Evolutionary conservation across 2,113 vertebrate species (phyloP), one percentile per base, ranked within the genome.

Genomic region (Barnardius zonarius): DNA sequence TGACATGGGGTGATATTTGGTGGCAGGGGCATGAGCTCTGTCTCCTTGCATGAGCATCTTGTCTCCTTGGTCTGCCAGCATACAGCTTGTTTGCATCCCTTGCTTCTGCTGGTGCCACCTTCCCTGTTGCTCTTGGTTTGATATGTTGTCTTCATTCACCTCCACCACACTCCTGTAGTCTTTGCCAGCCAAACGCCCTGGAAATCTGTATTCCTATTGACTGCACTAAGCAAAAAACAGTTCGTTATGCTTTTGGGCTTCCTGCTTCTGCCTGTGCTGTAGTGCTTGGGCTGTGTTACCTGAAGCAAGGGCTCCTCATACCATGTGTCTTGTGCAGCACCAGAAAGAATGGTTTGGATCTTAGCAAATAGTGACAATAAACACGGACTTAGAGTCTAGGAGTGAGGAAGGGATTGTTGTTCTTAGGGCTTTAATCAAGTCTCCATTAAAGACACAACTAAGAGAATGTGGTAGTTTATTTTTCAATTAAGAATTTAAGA

Each of bases 331-430:
- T 69, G 24, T 25, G 25, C 44, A 78, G 9, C 14, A 66, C 35
- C 27, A 54, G 33, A 33, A 66, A 44, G 19, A 79, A 41, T 48
- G 13, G 44, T 83, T 82, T 66, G 20, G 7, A 64, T 76, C 48
- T 76, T 82, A 28, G 28, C 39, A 81, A 70, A 14, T 31, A 69
- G 35, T 22, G 66, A 9, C 31, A 15, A 7, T 75, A 61, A 81
- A 79, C 0, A 1, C 1, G 1, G 27, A 18, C 27, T 76, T 77
- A 13, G 11, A 73, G 35, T 79, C 13, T 11, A 28, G 43, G 10
- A 52, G 6, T 52, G 67, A 67, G 22, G 44, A 85, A 48, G n/a
- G 15, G 30, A 20, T 69, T 11, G 18, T 41, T 92, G 13, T 57
- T 83, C 52, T n/a, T 57, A 43, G 15, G 63, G 17, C 13, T 90